These are phyloP conservation scores for Hypanus sabinus DNA, from an alignment of 2,113 vertebrate species.

Conservation along the genomic window DNA sequence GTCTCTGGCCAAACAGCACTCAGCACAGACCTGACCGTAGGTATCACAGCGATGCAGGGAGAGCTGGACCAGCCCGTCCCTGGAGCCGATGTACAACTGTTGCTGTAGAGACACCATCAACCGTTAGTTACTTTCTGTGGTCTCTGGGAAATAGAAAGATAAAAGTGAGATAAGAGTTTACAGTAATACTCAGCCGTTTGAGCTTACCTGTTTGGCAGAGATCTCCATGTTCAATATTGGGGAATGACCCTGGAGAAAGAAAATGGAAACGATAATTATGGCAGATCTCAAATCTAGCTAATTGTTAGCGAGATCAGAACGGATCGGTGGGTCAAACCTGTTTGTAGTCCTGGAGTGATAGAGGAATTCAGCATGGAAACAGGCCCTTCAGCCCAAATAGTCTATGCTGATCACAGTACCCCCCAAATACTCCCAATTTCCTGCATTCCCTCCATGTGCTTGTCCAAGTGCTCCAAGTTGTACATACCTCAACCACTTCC, in stretches of 20 bases:
- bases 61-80: constrained; percentile 79
- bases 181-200: neutral
- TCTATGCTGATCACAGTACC: no score
- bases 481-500: no score
- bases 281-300: neutral
- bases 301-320: neutral
- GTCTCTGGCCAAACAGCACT: constrained; percentile 93
- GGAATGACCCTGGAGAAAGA: constrained; percentile 53
- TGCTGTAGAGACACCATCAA: constrained; percentile 59
- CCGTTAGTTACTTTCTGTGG: neutral
- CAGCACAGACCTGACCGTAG: constrained; percentile 89
- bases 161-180: neutral
- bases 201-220: constrained; percentile 84
- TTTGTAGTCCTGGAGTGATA: neutral
- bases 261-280: neutral
- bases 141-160: neutral
- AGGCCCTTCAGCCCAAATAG: no score
- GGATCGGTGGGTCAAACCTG: neutral
- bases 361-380: no score
- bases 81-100: constrained; percentile 87
- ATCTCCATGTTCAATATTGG: constrained; percentile 79
- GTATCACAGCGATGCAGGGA: constrained; percentile 86
- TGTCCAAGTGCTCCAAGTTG: no score
- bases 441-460: no score
- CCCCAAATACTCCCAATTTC: no score